A percentile compares a stretch with the other conserved stretches of the same genome.
Evolutionary conservation across 2,113 vertebrate genomes (phyloP).

Genomic region (Polypterus senegalus): DNA sequence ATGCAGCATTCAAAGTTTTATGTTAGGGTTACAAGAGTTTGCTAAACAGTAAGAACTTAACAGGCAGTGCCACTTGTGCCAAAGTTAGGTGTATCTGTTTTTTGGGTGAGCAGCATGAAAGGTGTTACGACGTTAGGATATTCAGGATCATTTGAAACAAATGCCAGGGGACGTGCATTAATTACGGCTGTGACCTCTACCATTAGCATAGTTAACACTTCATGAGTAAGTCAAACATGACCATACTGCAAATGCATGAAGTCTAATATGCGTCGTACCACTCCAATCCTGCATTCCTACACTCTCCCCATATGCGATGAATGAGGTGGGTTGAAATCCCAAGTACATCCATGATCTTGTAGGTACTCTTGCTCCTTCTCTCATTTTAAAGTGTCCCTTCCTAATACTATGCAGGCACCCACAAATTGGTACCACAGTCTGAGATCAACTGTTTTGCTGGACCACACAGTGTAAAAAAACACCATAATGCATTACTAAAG

Average conservation of each 20-base stretch:
- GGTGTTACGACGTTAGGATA: not conserved
- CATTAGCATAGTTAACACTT: not conserved
- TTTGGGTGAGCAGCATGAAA: not conserved
- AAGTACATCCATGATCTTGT: constrained; percentile 5
- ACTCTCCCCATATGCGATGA: constrained; percentile 7
- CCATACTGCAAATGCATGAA: not conserved
- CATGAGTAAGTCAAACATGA: not conserved
- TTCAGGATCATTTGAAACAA: not conserved
- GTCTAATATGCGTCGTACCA: not conserved
- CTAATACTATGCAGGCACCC: not conserved
- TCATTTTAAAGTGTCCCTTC: not conserved
- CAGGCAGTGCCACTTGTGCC: not conserved
- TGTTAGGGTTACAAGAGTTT: too few species aligned
- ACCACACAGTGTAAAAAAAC: constrained; percentile 4
- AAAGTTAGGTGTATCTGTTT: not conserved
- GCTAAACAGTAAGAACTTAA: too few species aligned
- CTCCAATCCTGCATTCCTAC: constrained; percentile 1
- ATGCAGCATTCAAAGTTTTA: too few species aligned
- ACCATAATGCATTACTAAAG: constrained; percentile 1
- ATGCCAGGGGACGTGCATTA: not conserved
- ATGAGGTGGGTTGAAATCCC: constrained; percentile 9
- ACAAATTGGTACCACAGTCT: constrained; percentile 1
- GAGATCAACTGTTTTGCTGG: constrained; percentile 1
- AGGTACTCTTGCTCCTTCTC: not conserved
- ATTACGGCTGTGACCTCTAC: not conserved